Evolutionary conservation across 1,140 invertebrate genomes (phyloP).

Genomic region (Limonius californicus): DNA sequence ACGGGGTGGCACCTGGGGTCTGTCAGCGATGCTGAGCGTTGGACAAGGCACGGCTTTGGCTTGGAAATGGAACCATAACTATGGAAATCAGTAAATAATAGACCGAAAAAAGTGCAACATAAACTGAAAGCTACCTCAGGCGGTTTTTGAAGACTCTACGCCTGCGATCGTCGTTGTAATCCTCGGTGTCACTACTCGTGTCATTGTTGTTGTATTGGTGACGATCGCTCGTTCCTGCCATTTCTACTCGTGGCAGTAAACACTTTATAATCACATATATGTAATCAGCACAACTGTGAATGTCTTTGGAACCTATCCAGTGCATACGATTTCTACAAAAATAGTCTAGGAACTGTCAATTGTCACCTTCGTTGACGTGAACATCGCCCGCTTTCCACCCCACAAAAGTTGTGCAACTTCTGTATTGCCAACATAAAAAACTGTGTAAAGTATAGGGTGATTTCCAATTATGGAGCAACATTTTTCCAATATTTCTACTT

Average conservation of each 20-base stretch:
- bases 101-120: neutral
- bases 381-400: too few relatives aligned
- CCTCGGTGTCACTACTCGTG: slow-evolving; percentile 69
- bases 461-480: too few relatives aligned
- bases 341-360: slow-evolving; percentile 6
- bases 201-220: slow-evolving; percentile 49
- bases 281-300: slow-evolving; percentile 38
- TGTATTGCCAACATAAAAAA: too few relatives aligned
- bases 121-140: slow-evolving; percentile 49
- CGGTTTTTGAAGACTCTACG: slow-evolving; percentile 63
- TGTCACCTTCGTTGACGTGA: too few relatives aligned
- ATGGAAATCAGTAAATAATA: slow-evolving; percentile 50
- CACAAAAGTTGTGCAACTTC: too few relatives aligned
- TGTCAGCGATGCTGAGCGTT: slow-evolving; percentile 55
- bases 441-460: too few relatives aligned
- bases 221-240: slow-evolving; percentile 43
- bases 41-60: slow-evolving; percentile 74
- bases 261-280: slow-evolving; percentile 42
- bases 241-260: slow-evolving; percentile 39
- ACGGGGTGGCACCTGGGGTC: slow-evolving; percentile 53
- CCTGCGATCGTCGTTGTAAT: slow-evolving; percentile 62
- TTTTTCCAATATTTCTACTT: too few relatives aligned
- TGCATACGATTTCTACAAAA: slow-evolving; percentile 29
- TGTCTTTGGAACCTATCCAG: slow-evolving; percentile 36
- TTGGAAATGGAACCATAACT: slow-evolving; percentile 65